Conservation (phyloP, 1,140 invertebrate species). For the Neodiprion fabricii region DNA sequence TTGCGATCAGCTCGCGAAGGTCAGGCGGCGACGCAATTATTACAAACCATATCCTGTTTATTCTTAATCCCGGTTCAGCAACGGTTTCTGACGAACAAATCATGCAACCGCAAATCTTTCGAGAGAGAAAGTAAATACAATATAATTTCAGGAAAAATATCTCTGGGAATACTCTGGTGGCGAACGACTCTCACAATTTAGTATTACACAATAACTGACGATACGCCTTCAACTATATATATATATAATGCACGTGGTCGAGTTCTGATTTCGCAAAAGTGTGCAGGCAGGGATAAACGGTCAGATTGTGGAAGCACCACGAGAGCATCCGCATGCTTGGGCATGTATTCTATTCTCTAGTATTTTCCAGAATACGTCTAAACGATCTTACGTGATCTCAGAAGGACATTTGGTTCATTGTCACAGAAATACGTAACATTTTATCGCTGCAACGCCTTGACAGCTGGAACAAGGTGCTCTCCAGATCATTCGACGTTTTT, state of each 20-base stretch:
- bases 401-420: slow-evolving; percentile 1
- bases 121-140: no score
- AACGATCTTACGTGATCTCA: not conserved
- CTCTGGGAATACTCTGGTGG: not conserved
- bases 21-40: not conserved
- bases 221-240: no score
- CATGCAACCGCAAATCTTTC: not conserved
- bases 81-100: not conserved
- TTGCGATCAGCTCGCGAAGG: not conserved
- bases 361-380: not conserved
- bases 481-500: no score
- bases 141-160: no score
- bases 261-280: no score
- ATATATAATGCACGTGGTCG: no score
- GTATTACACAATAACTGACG: no score
- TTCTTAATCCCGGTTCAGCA: not conserved
- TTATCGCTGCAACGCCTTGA: no score
- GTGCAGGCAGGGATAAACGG: no score
- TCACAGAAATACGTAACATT: no score
- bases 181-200: not conserved
- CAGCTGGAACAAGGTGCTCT: no score
- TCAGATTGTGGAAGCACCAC: no score
- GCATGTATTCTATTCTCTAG: not conserved
- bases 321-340: not conserved
- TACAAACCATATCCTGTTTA: not conserved